A percentile compares a stretch with the other conserved stretches of the same genome.
Evolutionary conservation across 2,888 invertebrate genomes (phyloP).

Genomic region (Drosophila kambysellisi): DNA sequence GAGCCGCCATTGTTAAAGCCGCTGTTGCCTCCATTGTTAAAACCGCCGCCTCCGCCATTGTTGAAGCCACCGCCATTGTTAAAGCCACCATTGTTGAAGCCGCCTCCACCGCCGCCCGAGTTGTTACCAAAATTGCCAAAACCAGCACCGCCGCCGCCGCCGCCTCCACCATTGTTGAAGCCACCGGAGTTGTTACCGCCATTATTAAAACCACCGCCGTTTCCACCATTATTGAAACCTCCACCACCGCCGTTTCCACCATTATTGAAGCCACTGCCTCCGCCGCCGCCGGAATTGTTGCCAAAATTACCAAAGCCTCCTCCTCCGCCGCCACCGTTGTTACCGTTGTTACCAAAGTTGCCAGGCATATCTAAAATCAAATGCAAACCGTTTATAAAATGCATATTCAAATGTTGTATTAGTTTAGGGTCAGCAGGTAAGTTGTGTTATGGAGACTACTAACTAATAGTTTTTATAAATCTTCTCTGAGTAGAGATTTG

Average conservation of each 20-base stretch:
- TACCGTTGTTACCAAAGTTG: slow-evolving; percentile 40
- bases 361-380: slow-evolving; percentile 50
- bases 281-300: slow-evolving; percentile 47
- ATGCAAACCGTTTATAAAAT: neutral
- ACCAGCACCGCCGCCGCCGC: slow-evolving; percentile 80
- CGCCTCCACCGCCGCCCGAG: slow-evolving; percentile 65
- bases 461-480: slow-evolving; percentile 2
- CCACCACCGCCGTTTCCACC: slow-evolving; percentile 47
- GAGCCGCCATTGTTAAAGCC: slow-evolving; percentile 56
- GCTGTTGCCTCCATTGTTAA: slow-evolving; percentile 51
- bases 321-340: slow-evolving; percentile 25
- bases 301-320: slow-evolving; percentile 55
- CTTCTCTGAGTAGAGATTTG: slow-evolving; percentile 11
- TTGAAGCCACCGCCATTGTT: slow-evolving; percentile 56
- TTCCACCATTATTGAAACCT: slow-evolving; percentile 49
- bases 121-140: slow-evolving; percentile 37
- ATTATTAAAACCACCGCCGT: slow-evolving; percentile 70
- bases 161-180: slow-evolving; percentile 50
- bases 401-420: neutral
- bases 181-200: slow-evolving; percentile 41
- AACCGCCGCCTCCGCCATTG: slow-evolving; percentile 54
- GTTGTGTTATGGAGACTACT: slow-evolving; percentile 4
- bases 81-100: slow-evolving; percentile 53
- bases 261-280: slow-evolving; percentile 54
- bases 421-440: neutral